Conservation (phyloP, 2,888 invertebrate genomes). For the Drosophila tanythrix region DNA sequence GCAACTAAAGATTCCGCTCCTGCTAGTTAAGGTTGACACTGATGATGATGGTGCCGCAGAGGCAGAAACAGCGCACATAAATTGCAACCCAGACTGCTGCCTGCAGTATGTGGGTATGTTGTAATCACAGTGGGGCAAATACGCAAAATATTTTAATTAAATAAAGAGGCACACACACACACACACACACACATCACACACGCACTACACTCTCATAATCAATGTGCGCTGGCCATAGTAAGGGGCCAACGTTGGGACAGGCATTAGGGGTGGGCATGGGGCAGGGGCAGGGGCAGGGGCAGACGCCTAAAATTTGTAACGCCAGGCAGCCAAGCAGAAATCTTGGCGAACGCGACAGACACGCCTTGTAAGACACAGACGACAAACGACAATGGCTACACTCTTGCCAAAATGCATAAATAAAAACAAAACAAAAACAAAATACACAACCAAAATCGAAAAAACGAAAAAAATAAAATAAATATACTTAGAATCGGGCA, state of each 20-base stretch:
- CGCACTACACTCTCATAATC: slow-evolving; percentile 39
- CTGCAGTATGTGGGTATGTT: not conserved
- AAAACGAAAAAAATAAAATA: slow-evolving; percentile 35
- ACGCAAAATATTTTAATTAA: slow-evolving; percentile 74
- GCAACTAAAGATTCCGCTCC: slow-evolving; percentile 48
- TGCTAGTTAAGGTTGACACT: slow-evolving; percentile 46
- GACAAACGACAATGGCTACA: slow-evolving; percentile 68
- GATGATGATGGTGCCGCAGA: slow-evolving; percentile 32
- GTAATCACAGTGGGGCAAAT: slow-evolving; percentile 47
- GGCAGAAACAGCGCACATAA: slow-evolving; percentile 53
- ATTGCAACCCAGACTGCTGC: slow-evolving; percentile 39
- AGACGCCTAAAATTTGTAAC: slow-evolving; percentile 69
- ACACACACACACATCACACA: not conserved
- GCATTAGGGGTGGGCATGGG: slow-evolving; percentile 18
- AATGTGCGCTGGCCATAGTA: slow-evolving; percentile 28
- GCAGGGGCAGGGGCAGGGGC: not conserved
- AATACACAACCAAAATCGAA: slow-evolving; percentile 48
- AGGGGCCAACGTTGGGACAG: slow-evolving; percentile 20
- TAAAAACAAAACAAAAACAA: slow-evolving; percentile 15
- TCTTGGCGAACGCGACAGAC: slow-evolving; percentile 67
- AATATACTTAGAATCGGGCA: slow-evolving; percentile 31
- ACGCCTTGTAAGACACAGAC: slow-evolving; percentile 75
- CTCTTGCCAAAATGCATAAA: slow-evolving; percentile 63
- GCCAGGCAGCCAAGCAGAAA: slow-evolving; percentile 72
- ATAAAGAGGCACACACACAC: slow-evolving; percentile 54